phyloP scores from a whole-genome alignment of 2,888 invertebrate species.

The Scaptomyza reducta region DNA sequence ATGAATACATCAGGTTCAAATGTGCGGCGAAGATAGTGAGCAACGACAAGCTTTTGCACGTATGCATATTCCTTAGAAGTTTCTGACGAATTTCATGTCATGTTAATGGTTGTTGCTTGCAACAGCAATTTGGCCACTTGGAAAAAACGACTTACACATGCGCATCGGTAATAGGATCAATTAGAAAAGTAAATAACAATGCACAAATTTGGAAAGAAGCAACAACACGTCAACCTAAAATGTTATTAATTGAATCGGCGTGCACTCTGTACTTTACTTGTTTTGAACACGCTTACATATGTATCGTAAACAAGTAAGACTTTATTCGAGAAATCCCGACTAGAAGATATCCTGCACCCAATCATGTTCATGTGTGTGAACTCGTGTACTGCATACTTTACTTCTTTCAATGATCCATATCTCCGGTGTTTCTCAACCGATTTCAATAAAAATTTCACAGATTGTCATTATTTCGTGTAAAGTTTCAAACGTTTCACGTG shows the following conservation, averaged over 20 bases:
- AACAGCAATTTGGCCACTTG: constrained; percentile 1
- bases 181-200: constrained; percentile 14
- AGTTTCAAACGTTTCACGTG: too few species aligned
- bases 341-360: too few species aligned
- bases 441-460: too few species aligned
- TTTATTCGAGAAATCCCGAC: too few species aligned
- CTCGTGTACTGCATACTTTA: too few species aligned
- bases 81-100: constrained; percentile 13
- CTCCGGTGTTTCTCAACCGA: too few species aligned
- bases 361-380: too few species aligned
- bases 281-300: background rate
- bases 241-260: background rate
- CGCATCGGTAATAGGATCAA: constrained; percentile 25
- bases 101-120: constrained; percentile 12
- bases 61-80: constrained; percentile 11
- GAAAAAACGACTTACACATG: constrained; percentile 15
- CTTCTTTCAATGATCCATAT: too few species aligned
- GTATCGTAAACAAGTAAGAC: constrained; percentile 18
- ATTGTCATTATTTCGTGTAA: too few species aligned
- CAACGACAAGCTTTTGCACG: constrained; percentile 14
- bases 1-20: constrained; percentile 3
- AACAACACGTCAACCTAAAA: background rate
- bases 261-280: constrained; percentile 7
- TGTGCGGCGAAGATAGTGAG: constrained; percentile 5
- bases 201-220: constrained; percentile 14